Conservation (phyloP, 2,888 invertebrate genomes). For the Eilema caniola region DNA sequence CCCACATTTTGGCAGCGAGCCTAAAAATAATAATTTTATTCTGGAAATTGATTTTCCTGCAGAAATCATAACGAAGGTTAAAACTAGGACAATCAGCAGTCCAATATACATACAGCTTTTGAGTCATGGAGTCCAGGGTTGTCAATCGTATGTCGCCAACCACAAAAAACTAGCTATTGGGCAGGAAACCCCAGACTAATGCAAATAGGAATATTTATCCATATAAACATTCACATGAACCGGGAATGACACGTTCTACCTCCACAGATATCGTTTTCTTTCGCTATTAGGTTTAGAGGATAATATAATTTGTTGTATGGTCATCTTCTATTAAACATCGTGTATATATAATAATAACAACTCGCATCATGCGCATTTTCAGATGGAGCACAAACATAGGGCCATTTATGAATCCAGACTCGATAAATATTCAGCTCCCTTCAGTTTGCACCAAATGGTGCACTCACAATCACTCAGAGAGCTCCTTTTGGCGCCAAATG, state of each 20-base stretch:
- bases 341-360: conserved; percentile 8
- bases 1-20: conserved; percentile 20
- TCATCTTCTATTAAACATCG: conserved; percentile 15
- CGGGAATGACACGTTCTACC: not conserved
- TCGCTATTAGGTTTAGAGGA: no score
- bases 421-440: conserved; percentile 73
- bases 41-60: conserved; percentile 18
- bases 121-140: not conserved
- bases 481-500: conserved; percentile 79
- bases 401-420: conserved; percentile 66
- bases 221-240: not conserved
- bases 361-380: conserved; percentile 17
- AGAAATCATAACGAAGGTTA: conserved; percentile 15
- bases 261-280: no score
- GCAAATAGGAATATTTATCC: no score
- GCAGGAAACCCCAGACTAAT: no score
- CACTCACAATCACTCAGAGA: conserved; percentile 70
- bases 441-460: conserved; percentile 70
- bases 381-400: conserved; percentile 50
- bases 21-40: conserved; percentile 23
- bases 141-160: not conserved
- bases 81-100: conserved; percentile 8
- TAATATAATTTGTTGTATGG: conserved; percentile 16
- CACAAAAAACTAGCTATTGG: not conserved
- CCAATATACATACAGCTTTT: not conserved